Evolutionary conservation across 2,797 vertebrate species (phyloP), one percentile per base, ranked within the genome.

Genomic region (Enteromius anoplus): DNA sequence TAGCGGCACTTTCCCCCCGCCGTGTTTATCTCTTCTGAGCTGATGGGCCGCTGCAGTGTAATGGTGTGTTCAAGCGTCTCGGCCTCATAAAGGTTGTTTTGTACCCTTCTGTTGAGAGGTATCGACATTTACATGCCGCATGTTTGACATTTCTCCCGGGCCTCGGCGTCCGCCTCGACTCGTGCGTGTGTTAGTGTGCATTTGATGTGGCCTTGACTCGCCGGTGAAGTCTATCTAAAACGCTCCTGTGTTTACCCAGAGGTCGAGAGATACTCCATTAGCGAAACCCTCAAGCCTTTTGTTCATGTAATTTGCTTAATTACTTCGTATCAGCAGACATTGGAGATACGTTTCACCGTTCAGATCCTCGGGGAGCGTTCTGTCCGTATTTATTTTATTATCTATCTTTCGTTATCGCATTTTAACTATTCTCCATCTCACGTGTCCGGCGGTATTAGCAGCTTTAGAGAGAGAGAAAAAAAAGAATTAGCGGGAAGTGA

Each of bases 31-130:
- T 75, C 42, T 65, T 40, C 40, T 71, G 78, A 62, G 62, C 81
- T 64, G 55, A 70, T 23, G 71, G 79, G 42, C 65, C 88, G 92
- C 89, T 65, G 92, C 95, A 84, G 93, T 86, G 94, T 96, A 91
- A 94, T 95, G 90, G 34, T 95, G 93, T 96, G 95, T 34, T 69
- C 94, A 95, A 86, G 94, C 94, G 89, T 94, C 94, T 92, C 94
- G 95, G 68, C 42, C 62, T 85, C 68, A 65, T 78, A 84, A 81
- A 85, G 82, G 71, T 84, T 85, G 62, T 69, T 84, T 42, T 40
- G 55, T 75, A 73, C 68, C 76, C 83, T 85, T 87, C 62, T 84
- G 80, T 87, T 71, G 58, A 85, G 80, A 65, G 82, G 69, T 86
- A 85, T 83, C 81, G 85, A 88, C 84, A 88, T 89, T 87, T 84